Conservation (phyloP, 2,113 vertebrate genomes). For the Ammodytes dubius region DNA sequence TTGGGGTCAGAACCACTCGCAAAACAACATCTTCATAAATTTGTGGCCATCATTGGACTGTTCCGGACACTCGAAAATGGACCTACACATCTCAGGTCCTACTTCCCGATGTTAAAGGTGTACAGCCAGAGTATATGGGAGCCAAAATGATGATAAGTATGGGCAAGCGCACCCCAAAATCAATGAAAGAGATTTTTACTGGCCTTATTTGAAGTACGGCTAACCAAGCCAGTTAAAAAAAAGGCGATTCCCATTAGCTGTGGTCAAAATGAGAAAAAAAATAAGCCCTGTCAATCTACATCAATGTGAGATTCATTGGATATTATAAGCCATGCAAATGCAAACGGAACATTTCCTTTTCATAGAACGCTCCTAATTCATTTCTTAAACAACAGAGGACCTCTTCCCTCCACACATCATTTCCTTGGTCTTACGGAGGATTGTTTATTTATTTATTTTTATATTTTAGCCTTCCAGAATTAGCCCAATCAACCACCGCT, state of each 20-base stretch:
- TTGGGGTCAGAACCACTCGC: constrained; percentile 53
- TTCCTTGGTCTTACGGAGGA: constrained; percentile 56
- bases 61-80: constrained; percentile 39
- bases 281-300: constrained; percentile 43
- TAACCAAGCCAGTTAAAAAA: constrained; percentile 45
- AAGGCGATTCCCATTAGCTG: constrained; percentile 53
- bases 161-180: constrained; percentile 60
- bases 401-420: constrained; percentile 55
- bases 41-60: constrained; percentile 41
- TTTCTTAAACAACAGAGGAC: constrained; percentile 66
- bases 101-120: not conserved
- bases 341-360: constrained; percentile 66
- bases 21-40: constrained; percentile 73
- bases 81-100: constrained; percentile 22
- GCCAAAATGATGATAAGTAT: constrained; percentile 40
- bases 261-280: constrained; percentile 4
- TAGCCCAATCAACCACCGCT: constrained; percentile 66
- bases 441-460: not conserved
- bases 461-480: constrained; percentile 55
- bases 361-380: constrained; percentile 74
- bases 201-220: constrained; percentile 27
- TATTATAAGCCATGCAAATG: constrained; percentile 59
- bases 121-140: not conserved
- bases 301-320: constrained; percentile 37
- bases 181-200: constrained; percentile 44